phyloP scores from a whole-genome alignment of 2,888 invertebrate species.

The Hirtodrosophila trivittata region DNA sequence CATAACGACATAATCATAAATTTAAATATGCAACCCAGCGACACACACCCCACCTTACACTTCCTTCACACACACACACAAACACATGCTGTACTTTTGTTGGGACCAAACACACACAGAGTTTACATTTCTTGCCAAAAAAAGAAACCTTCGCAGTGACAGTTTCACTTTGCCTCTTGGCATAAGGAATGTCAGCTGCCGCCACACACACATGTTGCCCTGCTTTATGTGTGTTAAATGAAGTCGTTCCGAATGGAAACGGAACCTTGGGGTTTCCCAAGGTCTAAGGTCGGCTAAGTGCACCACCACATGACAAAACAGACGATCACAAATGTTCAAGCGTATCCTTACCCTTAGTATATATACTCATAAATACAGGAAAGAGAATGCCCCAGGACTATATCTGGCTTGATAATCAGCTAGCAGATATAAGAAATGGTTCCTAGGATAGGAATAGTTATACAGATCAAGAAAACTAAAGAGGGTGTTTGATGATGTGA shows the following conservation, averaged over 20 bases:
- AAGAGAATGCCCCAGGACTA: background rate
- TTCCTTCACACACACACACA: constrained; percentile 2
- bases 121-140: constrained; percentile 62
- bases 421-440: too few species aligned
- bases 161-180: constrained; percentile 71
- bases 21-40: constrained; percentile 78
- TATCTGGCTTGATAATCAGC: background rate
- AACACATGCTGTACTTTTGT: background rate
- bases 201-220: constrained; percentile 69
- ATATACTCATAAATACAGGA: background rate
- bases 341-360: background rate
- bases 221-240: constrained; percentile 75
- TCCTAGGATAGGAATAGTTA: too few species aligned
- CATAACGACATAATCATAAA: constrained; percentile 81
- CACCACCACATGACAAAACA: constrained; percentile 4
- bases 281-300: constrained; percentile 23
- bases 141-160: constrained; percentile 59
- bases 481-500: too few species aligned
- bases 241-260: constrained; percentile 53
- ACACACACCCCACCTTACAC: constrained; percentile 13
- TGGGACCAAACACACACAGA: constrained; percentile 10
- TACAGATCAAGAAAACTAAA: background rate
- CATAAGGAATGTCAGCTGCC: constrained; percentile 63
- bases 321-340: constrained; percentile 3
- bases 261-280: background rate